Conservation (phyloP, 2,888 invertebrate genomes). For the Trissolcus japonicus region DNA sequence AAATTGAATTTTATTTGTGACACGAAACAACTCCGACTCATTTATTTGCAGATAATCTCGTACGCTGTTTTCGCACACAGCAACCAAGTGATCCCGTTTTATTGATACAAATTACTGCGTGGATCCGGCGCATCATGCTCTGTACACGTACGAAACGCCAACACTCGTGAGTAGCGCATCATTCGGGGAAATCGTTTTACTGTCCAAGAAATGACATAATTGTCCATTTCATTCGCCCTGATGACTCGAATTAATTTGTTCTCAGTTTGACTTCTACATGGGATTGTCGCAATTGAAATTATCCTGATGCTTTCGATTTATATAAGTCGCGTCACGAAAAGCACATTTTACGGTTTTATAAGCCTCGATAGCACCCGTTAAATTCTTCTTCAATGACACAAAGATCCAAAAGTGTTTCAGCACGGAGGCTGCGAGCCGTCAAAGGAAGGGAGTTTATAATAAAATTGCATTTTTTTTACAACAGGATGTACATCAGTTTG, state of each 20-base stretch:
- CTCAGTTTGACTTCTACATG: slow-evolving; percentile 31
- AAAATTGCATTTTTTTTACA: too few relatives aligned
- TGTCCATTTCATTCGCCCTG: slow-evolving; percentile 33
- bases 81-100: slow-evolving; percentile 44
- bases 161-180: slow-evolving; percentile 29
- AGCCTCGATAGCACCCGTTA: background rate
- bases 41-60: slow-evolving; percentile 53
- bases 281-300: slow-evolving; percentile 30
- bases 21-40: slow-evolving; percentile 45
- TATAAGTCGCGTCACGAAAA: slow-evolving; percentile 18
- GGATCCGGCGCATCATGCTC: slow-evolving; percentile 36
- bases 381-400: background rate
- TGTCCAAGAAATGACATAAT: slow-evolving; percentile 39
- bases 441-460: too few relatives aligned
- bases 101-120: slow-evolving; percentile 53
- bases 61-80: slow-evolving; percentile 25
- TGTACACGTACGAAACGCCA: slow-evolving; percentile 32
- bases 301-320: slow-evolving; percentile 1
- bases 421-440: too few relatives aligned
- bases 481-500: too few relatives aligned
- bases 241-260: slow-evolving; percentile 49
- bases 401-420: too few relatives aligned
- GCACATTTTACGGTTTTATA: slow-evolving; percentile 3
- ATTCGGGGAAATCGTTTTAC: slow-evolving; percentile 38
- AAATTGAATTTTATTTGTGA: slow-evolving; percentile 54